Evolutionary conservation across 2,113 vertebrate species (phyloP).

Genomic region (Tetraodon nigroviridis): DNA sequence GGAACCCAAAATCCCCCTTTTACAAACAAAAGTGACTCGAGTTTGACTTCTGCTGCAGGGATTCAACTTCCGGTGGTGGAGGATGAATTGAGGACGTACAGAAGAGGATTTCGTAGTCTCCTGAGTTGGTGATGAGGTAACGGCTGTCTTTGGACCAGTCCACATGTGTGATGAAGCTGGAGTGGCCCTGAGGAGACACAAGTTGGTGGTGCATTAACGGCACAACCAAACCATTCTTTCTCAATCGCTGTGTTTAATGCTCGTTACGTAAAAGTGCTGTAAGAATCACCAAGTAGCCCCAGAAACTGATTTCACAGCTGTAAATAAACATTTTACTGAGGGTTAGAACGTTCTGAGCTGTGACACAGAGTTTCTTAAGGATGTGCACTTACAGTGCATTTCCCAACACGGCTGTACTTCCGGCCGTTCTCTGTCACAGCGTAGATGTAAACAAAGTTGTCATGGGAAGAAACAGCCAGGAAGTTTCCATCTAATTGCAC

Average conservation of each 20-base stretch:
- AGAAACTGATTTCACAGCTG: background rate
- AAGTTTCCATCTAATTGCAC: conserved; percentile 71
- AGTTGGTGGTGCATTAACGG: background rate
- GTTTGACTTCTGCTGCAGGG: background rate
- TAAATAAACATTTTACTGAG: too few species aligned
- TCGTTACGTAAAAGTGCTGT: background rate
- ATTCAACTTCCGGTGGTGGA: background rate
- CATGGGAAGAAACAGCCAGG: conserved; percentile 82
- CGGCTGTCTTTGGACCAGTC: conserved; percentile 85
- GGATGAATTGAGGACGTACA: conserved; percentile 67
- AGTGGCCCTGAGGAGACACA: conserved; percentile 77
- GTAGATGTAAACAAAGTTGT: conserved; percentile 92
- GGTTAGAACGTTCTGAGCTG: background rate
- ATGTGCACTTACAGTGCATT: conserved; percentile 73
- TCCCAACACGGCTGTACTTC: conserved; percentile 78
- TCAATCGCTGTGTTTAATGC: background rate
- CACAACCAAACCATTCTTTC: background rate
- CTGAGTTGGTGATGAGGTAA: conserved; percentile 87
- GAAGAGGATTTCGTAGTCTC: conserved; percentile 89
- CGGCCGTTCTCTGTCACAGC: conserved; percentile 76
- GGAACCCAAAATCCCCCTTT: too few species aligned
- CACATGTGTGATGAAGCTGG: conserved; percentile 88
- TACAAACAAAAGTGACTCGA: too few species aligned
- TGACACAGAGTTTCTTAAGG: background rate
- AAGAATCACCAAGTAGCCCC: background rate